phyloP scores from a whole-genome alignment of 2,113 vertebrate species.

The Monopterus albus region DNA sequence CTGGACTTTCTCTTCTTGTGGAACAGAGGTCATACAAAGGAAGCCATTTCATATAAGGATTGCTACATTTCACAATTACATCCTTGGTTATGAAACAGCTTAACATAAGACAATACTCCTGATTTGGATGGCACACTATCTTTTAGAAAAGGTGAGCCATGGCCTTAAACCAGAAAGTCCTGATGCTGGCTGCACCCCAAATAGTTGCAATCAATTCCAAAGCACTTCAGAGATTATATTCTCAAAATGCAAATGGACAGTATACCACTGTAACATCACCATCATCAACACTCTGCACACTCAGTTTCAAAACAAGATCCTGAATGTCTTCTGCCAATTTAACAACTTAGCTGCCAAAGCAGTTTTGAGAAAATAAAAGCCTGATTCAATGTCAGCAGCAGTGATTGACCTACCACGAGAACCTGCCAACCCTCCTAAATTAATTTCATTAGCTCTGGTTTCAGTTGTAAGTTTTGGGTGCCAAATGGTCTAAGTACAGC shows the following conservation, averaged over 20 bases:
- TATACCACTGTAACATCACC: not conserved
- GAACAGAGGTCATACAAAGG: not conserved
- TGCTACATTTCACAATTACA: not conserved
- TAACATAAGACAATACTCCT: not conserved
- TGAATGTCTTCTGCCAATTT: constrained; percentile 29
- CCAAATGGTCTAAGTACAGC: constrained; percentile 34
- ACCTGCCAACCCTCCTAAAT: constrained; percentile 45
- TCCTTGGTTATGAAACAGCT: not conserved
- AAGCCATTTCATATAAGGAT: not conserved
- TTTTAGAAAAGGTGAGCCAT: not conserved
- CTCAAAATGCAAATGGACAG: not conserved
- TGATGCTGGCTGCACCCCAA: not conserved
- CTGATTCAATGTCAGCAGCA: constrained; percentile 39
- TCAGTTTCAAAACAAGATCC: constrained; percentile 7
- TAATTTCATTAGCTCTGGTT: constrained; percentile 47
- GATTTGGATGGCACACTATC: not conserved
- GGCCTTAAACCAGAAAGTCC: not conserved
- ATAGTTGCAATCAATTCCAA: not conserved
- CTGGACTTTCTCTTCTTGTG: not conserved
- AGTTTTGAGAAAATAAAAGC: constrained; percentile 31
- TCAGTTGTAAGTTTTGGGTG: constrained; percentile 30
- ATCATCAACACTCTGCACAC: constrained; percentile 2
- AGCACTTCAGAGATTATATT: not conserved
- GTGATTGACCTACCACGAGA: constrained; percentile 5
- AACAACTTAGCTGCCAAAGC: constrained; percentile 27